Conservation (phyloP, 2,113 vertebrate species). For the Mus spicilegus region DNA sequence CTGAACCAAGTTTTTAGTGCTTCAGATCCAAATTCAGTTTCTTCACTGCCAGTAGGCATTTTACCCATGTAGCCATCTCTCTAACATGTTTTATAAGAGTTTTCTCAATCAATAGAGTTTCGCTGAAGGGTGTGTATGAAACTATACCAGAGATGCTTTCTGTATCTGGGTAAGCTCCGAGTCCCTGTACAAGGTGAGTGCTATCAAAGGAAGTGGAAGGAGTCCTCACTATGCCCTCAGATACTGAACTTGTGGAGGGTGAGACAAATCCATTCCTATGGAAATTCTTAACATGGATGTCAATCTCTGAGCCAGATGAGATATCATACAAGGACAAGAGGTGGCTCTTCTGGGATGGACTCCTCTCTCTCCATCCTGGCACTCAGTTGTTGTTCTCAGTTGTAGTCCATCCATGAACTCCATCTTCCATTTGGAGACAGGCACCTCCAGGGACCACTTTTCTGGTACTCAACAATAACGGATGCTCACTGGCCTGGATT, state of each 20-base stretch:
- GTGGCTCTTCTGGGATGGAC: rapidly evolving
- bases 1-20: background rate
- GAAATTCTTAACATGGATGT: rapidly evolving
- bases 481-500: rapidly evolving
- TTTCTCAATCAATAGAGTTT: background rate
- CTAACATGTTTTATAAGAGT: too few species aligned
- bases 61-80: background rate
- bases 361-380: background rate
- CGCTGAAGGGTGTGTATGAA: background rate
- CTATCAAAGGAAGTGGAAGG: background rate
- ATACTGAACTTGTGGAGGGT: background rate
- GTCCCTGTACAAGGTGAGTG: rapidly evolving
- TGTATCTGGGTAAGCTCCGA: too few species aligned
- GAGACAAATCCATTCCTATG: rapidly evolving
- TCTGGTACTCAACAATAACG: too few species aligned
- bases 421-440: too few species aligned
- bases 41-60: background rate
- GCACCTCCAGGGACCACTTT: background rate
- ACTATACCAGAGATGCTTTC: too few species aligned
- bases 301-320: background rate
- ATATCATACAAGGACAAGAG: background rate
- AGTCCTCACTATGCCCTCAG: background rate
- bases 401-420: rapidly evolving
- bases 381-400: too few species aligned
- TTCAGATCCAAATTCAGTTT: background rate